These are phyloP conservation scores for Ciconia nigra DNA, from an alignment of 2,797 vertebrate genomes.

Conservation along the genomic window DNA sequence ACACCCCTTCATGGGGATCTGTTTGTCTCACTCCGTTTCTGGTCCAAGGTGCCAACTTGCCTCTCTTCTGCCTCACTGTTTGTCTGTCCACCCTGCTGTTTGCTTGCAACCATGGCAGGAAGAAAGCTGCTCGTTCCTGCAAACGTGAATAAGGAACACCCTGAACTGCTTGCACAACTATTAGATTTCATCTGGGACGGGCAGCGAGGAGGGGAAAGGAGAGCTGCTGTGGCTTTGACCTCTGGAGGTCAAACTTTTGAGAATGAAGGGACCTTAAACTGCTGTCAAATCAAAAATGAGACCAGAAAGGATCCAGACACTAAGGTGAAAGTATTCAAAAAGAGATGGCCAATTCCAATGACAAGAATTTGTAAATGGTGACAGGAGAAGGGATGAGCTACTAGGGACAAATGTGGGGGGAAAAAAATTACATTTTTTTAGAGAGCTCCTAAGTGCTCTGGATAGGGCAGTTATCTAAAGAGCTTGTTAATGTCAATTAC, in stretches of 20 bases:
- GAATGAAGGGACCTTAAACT: neutral
- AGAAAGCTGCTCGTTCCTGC: neutral
- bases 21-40: neutral
- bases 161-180: neutral
- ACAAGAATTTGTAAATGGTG: neutral
- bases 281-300: neutral
- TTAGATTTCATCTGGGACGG: neutral
- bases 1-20: neutral
- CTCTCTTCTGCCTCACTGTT: neutral
- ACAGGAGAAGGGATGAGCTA: neutral
- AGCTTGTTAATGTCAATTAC: neutral
- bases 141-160: neutral
- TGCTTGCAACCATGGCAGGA: neutral
- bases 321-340: neutral
- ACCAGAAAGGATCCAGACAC: neutral
- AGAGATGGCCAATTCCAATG: neutral
- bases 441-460: neutral
- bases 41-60: neutral
- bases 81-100: neutral
- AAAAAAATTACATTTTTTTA: neutral
- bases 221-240: neutral
- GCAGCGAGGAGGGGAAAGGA: neutral
- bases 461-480: neutral
- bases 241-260: neutral
- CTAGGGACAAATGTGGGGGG: neutral